Percentiles rank a stretch among this genome's conserved stretches.
These are phyloP conservation scores for Austrolebias charrua DNA, from an alignment of 2,797 vertebrate species.

Conservation along the genomic window DNA sequence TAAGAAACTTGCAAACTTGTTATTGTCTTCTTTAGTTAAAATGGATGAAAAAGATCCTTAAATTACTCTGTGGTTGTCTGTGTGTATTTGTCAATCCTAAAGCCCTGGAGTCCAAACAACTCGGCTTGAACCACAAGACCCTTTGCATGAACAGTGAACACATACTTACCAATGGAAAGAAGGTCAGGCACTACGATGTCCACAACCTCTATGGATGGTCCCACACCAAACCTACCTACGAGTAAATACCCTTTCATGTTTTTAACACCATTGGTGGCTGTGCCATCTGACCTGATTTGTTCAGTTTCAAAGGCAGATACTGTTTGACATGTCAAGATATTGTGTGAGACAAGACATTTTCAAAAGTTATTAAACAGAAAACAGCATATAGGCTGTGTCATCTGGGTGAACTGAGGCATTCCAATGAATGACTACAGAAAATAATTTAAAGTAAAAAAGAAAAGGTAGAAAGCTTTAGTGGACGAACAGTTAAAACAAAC, in stretches of 20 bases:
- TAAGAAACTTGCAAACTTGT: constrained; percentile 65
- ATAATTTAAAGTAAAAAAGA: no score
- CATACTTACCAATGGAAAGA: constrained; percentile 77
- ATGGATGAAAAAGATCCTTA: not conserved
- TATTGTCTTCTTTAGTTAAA: not conserved
- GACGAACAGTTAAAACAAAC: no score
- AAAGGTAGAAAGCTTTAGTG: no score
- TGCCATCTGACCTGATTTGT: not conserved
- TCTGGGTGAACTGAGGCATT: constrained; percentile 1
- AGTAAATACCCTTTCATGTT: constrained; percentile 52
- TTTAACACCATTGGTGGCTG: no score
- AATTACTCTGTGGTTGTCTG: constrained; percentile 9
- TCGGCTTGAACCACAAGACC: constrained; percentile 83
- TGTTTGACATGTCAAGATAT: no score
- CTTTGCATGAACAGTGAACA: constrained; percentile 90
- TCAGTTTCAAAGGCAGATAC: no score
- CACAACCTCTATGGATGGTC: constrained; percentile 96
- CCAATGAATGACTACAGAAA: no score
- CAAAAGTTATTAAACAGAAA: no score
- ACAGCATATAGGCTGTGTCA: no score
- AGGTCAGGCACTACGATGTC: constrained; percentile 86
- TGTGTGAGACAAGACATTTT: no score
- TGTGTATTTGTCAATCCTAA: not conserved
- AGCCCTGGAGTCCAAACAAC: constrained; percentile 72
- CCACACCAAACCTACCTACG: constrained; percentile 85